Base-by-base conservation (phyloP, 2,888 invertebrate species). In the Sarcophaga carnaria region DNA sequence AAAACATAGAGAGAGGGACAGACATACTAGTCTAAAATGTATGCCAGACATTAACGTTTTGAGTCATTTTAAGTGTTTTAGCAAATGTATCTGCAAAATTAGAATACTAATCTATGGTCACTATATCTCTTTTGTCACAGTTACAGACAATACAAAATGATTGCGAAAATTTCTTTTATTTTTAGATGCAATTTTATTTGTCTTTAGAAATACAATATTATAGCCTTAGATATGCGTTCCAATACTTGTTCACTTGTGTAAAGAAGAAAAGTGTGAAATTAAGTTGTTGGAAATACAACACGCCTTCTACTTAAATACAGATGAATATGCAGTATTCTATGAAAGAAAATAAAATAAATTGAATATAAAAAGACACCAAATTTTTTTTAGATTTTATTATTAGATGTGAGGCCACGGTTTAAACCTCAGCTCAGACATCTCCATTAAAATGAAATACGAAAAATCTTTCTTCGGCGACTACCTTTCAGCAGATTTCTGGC, bases 241-340 rank as follows among this genome's bases (percentile, higher is more conserved):
- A 25, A 25, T 17, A 74, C 74, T 5, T 14, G 49, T 22, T 6
- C 47, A 64, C n/a, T 2, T 10, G 8, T 6, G 37, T 37, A 37
- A 37, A 6, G 1, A 37, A 37, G 37, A 37, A 37, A 37, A 37
- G 80, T 85, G 85, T 85, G 85, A 77, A 80, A 77, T 72, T 74
- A 77, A 85, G 77, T 81, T 81, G 74, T 85, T 84, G 80, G 64
- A 27, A 76, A 71, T 17, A 69, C 37, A 59, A 49, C 76, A 80
- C 80, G 85, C 85, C 85, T 74, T 37, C 66, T 64, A 66, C 22
- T 80, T 80, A 80, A 84, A 80, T 76, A 84, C 75, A 77, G 80
- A 77, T 49, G 75, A 54, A 59, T n/a, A 66, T 60, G 66, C 47
- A 64, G 27, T 47, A 62, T 25, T 2, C 17, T 4, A 3, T 14